Evolutionary conservation across 1,140 invertebrate genomes (phyloP).

Genomic region (Aphis gossypii): DNA sequence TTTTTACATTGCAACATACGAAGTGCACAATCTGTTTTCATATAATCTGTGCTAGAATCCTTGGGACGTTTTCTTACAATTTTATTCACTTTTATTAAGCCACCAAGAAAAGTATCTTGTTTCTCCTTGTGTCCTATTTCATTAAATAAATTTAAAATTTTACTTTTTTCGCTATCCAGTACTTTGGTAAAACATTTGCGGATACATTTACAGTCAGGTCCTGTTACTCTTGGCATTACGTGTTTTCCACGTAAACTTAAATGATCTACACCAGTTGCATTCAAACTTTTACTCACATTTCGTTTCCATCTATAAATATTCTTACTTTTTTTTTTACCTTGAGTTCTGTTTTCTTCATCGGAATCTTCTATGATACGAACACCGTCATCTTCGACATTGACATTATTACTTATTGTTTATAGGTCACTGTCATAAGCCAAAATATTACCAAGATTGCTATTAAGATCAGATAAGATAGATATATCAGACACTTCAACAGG

Average conservation of each 20-base stretch:
- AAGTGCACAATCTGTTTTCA: too few relatives aligned
- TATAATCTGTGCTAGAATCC: neutral
- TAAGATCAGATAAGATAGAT: too few relatives aligned
- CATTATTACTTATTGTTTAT: neutral
- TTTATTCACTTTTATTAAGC: constrained; percentile 11
- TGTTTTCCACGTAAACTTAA: constrained; percentile 12
- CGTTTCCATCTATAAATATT: neutral
- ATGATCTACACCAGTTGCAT: neutral
- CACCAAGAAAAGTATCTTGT: constrained; percentile 25
- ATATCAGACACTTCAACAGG: too few relatives aligned
- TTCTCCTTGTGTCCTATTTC: neutral
- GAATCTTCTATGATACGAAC: neutral
- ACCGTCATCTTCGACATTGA: neutral
- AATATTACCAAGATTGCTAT: neutral
- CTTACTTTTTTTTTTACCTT: neutral
- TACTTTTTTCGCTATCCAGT: neutral
- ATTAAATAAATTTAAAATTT: neutral
- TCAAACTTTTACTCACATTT: neutral
- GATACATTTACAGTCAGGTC: constrained; percentile 3
- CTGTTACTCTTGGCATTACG: constrained; percentile 1
- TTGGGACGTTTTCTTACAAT: neutral
- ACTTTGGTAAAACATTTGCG: constrained; percentile 42
- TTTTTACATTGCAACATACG: too few relatives aligned
- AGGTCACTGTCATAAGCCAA: neutral
- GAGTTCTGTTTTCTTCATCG: neutral